Evolutionary conservation across 1,140 invertebrate species (phyloP).

Genomic region (Drosophila rufa): DNA sequence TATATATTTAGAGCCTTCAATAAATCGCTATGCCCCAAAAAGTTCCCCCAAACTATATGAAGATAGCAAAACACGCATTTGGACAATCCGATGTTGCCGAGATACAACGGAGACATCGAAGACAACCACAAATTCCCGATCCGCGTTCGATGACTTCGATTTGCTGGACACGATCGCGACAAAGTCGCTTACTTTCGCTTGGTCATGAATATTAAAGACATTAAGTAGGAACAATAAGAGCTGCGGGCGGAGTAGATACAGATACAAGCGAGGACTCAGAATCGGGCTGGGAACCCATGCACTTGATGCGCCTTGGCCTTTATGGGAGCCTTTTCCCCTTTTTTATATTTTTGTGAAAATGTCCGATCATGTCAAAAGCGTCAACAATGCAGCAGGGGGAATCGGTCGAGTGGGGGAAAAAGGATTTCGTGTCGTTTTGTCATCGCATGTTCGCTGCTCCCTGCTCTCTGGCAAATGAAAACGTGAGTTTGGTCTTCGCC

Average conservation of each 20-base stretch:
- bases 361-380: constrained; percentile 77
- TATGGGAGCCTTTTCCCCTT: constrained; percentile 39
- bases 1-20: background rate
- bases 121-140: constrained; percentile 30
- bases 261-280: constrained; percentile 5
- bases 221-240: constrained; percentile 82
- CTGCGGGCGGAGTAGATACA: constrained; percentile 10
- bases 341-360: constrained; percentile 65
- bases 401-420: constrained; percentile 23
- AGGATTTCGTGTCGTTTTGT: constrained; percentile 82
- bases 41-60: constrained; percentile 11
- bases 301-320: constrained; percentile 60
- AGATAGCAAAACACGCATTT: constrained; percentile 50
- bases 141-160: constrained; percentile 64
- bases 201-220: constrained; percentile 84
- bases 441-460: constrained; percentile 68
- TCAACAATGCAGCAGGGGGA: constrained; percentile 44
- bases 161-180: constrained; percentile 80
- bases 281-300: constrained; percentile 18
- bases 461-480: constrained; percentile 69
- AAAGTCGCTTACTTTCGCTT: constrained; percentile 84
- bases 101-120: constrained; percentile 23
- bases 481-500: constrained; percentile 66
- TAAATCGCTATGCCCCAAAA: background rate
- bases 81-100: constrained; percentile 36